Base-by-base conservation (phyloP, 37 sponge, comb jelly and placozoan species). In the Bolinopsis microptera region DNA sequence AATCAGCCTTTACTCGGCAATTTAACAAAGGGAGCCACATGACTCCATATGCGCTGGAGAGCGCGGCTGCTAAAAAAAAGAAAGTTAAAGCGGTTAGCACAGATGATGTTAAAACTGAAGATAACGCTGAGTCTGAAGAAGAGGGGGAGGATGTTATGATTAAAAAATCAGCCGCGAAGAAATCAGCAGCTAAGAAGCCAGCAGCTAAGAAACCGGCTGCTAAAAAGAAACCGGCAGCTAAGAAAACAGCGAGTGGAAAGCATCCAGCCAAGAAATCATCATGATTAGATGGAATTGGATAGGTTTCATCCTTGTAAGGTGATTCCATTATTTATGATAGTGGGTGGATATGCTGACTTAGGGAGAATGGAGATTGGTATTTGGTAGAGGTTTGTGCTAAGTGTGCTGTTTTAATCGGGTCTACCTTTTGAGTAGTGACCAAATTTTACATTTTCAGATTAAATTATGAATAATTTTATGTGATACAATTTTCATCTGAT, bases 1-100 rank as follows among this genome's bases (percentile, higher is more conserved):
- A 69, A 26, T 28, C 69, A 8, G 92, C 69, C 22, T 92, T 69
- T 21, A 69, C 69, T 3, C 67, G 97, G 30, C 28, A 94, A 0
- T 97, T 94, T 93, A 97, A 97, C 41, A 93, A 93, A 39, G 41
- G 35, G 35, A 35, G 23, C 35, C 93, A 93, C 72, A 33, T 61
- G 38, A 69, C 32, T 32, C 93, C 93, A 0, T 93, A 67, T 36
- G 76, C 93, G 5, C 34, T 34, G 34, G 82, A 80, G 30, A 36
- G 38, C 32, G 37, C 82, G 1, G 82, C 82, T 8, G 23, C 37
- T 2, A 32, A 35, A 9, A 80, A 80, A 37, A 80, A 80, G 82
- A 80, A 33, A 22, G 82, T 30, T 8, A 80, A 80, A 22, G 35
- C 82, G 5, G 75, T 28, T 5, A 5, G 26, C 74, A n/a, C 24